phyloP scores from a whole-genome alignment of 2,888 invertebrate genomes.

The Drosophila phalerata region DNA sequence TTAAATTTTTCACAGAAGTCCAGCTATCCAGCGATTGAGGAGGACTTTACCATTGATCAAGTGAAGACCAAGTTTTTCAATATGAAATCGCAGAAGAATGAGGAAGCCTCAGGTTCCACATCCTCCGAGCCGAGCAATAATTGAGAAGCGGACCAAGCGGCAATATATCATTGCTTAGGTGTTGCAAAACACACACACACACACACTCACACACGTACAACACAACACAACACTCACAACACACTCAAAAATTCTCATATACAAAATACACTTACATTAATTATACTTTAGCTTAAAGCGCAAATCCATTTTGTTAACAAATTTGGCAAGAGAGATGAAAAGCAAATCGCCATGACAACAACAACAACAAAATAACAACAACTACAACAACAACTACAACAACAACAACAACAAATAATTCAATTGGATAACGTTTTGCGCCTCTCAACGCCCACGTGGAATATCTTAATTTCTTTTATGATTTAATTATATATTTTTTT shows the following conservation, averaged over 20 bases:
- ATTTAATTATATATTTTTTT: conserved; percentile 6
- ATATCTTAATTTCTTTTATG: not conserved
- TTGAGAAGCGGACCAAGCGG: conserved; percentile 16
- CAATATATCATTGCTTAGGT: conserved; percentile 14
- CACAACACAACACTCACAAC: conserved; percentile 3
- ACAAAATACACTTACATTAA: conserved; percentile 6
- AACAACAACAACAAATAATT: conserved; percentile 1
- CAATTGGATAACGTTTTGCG: conserved; percentile 8
- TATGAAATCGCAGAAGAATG: conserved; percentile 60
- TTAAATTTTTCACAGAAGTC: conserved; percentile 70
- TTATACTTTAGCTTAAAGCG: conserved; percentile 14
- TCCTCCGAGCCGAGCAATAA: conserved; percentile 19
- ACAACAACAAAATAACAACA: conserved; percentile 4
- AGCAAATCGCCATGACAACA: conserved; percentile 18
- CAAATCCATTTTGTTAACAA: conserved; percentile 1
- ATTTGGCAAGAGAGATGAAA: conserved; percentile 11
- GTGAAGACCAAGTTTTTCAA: conserved; percentile 83
- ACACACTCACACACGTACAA: not conserved
- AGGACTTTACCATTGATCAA: conserved; percentile 82
- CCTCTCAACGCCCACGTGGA: conserved; percentile 2
- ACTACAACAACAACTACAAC: not conserved
- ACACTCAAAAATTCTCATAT: conserved; percentile 14
- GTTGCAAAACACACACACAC: conserved; percentile 7
- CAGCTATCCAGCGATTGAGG: conserved; percentile 82
- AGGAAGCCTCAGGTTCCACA: conserved; percentile 7